Evolutionary conservation across 2,113 vertebrate genomes (phyloP).

Genomic region (Leptocoma aspasia): DNA sequence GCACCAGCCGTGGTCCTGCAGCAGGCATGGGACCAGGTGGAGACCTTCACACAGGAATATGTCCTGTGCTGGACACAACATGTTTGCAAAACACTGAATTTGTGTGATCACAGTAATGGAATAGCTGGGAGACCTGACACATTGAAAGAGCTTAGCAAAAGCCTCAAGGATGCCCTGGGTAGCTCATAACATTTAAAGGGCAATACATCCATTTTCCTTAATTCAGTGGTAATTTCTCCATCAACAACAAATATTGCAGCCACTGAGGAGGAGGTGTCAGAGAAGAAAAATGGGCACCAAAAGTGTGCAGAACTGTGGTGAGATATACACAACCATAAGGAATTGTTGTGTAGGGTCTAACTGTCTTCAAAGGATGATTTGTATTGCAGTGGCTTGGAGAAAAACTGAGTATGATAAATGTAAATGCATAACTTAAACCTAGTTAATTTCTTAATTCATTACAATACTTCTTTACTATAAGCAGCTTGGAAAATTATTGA

Average conservation of each 20-base stretch:
- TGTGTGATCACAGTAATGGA: not conserved
- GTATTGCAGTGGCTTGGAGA: not conserved
- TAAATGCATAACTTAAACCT: slow-evolving; percentile 26
- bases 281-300: not conserved
- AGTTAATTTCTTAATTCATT: slow-evolving; percentile 59
- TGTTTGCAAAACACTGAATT: not conserved
- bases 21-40: not conserved
- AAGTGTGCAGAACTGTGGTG: not conserved
- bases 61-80: not conserved
- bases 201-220: not conserved
- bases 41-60: not conserved
- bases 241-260: not conserved
- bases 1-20: fast-evolving
- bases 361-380: not conserved
- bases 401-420: slow-evolving; percentile 11
- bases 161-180: not conserved
- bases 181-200: not conserved
- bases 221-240: not conserved
- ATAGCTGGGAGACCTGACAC: not conserved
- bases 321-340: not conserved
- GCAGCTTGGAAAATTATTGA: slow-evolving; percentile 47
- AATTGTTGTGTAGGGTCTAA: not conserved
- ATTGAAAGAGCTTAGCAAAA: not conserved
- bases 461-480: slow-evolving; percentile 12
- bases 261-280: not conserved